A percentile compares a stretch with the other conserved stretches of the same genome.
Conservation (phyloP, 35 echinoderm and acorn worm species). For the Heliocidaris tuberculata region DNA sequence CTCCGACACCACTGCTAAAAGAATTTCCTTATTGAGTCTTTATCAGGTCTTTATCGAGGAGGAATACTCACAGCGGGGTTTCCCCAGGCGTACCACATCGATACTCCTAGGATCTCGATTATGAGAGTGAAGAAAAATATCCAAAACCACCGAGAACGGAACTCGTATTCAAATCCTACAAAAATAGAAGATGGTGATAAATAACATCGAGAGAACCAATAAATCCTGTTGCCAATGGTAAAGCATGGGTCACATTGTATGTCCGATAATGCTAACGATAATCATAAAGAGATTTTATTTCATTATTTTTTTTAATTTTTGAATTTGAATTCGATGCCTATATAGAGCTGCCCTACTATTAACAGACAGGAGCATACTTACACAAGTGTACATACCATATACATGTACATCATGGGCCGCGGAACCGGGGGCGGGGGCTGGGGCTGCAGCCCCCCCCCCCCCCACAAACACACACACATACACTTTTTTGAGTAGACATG, state of each 20-base stretch:
- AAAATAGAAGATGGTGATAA: not conserved
- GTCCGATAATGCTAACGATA: not conserved
- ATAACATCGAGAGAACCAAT: not conserved
- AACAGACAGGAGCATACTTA: not conserved
- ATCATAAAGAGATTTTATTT: no score
- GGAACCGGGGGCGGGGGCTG: no score
- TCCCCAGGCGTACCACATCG: conserved; percentile 37
- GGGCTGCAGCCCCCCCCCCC: no score
- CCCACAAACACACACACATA: no score
- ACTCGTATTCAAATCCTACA: conserved; percentile 30
- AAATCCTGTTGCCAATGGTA: not conserved
- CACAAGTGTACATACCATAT: no score
- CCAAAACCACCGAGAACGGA: conserved; percentile 69
- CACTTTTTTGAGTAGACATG: no score
- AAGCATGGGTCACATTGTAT: not conserved
- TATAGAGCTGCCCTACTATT: not conserved
- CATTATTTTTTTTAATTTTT: no score
- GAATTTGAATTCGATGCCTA: not conserved
- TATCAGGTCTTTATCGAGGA: not conserved
- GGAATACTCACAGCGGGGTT: conserved; percentile 15
- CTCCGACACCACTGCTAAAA: no score
- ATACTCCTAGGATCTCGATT: not conserved
- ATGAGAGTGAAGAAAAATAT: conserved; percentile 37
- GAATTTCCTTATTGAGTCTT: no score
- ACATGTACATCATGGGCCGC: no score